A percentile compares a stretch with the other conserved stretches of the same genome.
Conservation (phyloP, 2,888 invertebrate genomes). For the Ennomos quercinarius region DNA sequence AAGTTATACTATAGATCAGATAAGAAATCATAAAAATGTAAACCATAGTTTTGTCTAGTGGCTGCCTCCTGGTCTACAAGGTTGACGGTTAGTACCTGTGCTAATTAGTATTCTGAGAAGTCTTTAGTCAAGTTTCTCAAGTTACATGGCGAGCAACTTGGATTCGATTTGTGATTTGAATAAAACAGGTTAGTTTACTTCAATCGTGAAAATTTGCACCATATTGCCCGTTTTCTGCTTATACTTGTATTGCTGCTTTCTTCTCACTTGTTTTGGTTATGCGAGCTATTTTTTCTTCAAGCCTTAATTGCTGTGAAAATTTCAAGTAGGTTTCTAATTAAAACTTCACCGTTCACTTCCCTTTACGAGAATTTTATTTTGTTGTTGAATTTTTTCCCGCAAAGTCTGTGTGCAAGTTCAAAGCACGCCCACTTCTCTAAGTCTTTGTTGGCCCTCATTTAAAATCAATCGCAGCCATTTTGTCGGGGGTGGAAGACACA, state of each 20-base stretch:
- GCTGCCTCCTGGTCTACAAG: not conserved
- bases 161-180: slow-evolving; percentile 10
- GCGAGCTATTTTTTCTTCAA: not conserved
- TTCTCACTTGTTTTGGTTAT: too few species aligned
- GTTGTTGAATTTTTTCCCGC: slow-evolving; percentile 53
- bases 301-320: not conserved
- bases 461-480: slow-evolving; percentile 82
- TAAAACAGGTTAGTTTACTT: slow-evolving; percentile 6
- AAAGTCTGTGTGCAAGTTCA: slow-evolving; percentile 66
- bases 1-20: too few species aligned
- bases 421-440: slow-evolving; percentile 57
- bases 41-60: too few species aligned
- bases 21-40: too few species aligned
- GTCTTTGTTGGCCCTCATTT: slow-evolving; percentile 78
- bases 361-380: slow-evolving; percentile 2
- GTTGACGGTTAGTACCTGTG: slow-evolving; percentile 10
- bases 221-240: too few species aligned
- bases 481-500: slow-evolving; percentile 58
- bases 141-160: slow-evolving; percentile 6
- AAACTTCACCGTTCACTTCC: slow-evolving; percentile 12
- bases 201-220: too few species aligned
- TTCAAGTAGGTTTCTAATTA: slow-evolving; percentile 1
- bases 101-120: slow-evolving; percentile 16
- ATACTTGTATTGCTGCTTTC: too few species aligned
- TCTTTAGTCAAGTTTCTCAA: slow-evolving; percentile 16